A percentile compares a stretch with the other conserved stretches of the same genome.
Evolutionary conservation across 1,140 invertebrate species (phyloP).

Genomic region (Acyrthosiphon pisum): DNA sequence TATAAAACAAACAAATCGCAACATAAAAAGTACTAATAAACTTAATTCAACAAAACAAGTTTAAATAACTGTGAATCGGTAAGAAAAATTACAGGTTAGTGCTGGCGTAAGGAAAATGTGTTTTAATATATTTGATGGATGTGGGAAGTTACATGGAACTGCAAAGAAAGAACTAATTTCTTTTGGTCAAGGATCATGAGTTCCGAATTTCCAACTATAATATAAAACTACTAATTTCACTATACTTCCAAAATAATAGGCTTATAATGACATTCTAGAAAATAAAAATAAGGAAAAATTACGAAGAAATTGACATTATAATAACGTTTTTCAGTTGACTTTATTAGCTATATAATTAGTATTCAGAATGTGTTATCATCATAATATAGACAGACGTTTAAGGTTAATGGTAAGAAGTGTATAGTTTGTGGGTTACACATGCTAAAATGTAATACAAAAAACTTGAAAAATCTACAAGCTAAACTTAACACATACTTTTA

Average conservation of each 20-base stretch:
- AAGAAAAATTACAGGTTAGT: conserved; percentile 12
- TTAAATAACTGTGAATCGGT: conserved; percentile 20
- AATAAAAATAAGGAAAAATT: not conserved
- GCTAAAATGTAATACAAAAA: not conserved
- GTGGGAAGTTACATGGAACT: not conserved
- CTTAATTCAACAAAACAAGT: not conserved
- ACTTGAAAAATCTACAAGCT: not conserved
- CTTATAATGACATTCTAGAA: conserved; percentile 22
- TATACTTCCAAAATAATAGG: not conserved
- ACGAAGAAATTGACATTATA: not conserved
- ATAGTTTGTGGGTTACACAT: not conserved
- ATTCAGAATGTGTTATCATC: not conserved
- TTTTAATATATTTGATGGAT: conserved; percentile 35
- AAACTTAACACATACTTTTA: not conserved
- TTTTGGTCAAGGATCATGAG: conserved; percentile 13
- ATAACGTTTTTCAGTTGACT: not conserved
- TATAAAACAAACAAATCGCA: conserved; percentile 29
- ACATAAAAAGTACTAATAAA: not conserved
- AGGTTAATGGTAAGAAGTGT: not conserved
- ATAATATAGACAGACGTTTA: not conserved
- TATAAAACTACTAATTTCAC: not conserved
- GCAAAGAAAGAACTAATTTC: not conserved
- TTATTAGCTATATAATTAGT: not conserved
- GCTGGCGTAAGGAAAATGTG: not conserved
- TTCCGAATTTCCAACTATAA: not conserved